Base-by-base conservation (phyloP, 2,797 vertebrate species). In the Pseudomugil gertrudae region DNA sequence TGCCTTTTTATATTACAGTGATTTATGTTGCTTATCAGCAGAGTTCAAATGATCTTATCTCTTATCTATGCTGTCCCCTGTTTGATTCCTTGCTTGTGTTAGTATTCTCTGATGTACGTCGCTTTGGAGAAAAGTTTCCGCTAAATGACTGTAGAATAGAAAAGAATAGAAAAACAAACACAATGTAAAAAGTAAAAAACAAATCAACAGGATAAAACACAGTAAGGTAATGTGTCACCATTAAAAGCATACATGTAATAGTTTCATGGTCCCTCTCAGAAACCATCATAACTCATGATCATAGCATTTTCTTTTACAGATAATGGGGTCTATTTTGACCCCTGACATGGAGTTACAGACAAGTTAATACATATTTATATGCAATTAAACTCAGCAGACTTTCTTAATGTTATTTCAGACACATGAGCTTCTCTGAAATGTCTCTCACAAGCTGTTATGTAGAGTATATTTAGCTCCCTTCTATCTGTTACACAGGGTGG, bases 401-500 rank as follows among this genome's bases (percentile, higher is more conserved):
- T 58, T 65, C 54, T 68, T 66, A 50, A 69, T 30, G 72, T 47
- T 77, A 71, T 74, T 85, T 72, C 67, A 75, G 72, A 78, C 71
- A 81, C 84, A 74, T 69, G 78, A 26, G 66, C 23, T 60, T 72
- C 71, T 84, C 78, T 80, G 76, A 88, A 72, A 72, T 80, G 88
- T 85, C 81, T 90, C 79, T 89, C 86, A 90, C 79, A 77, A 79
- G 62, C 32, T 57, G 59, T 79, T 70, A n/a, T n/a, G 21, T 26
- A 21, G 32, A 17, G 14, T 93, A 89, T 90, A 90, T 89, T 88
- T 91, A 91, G 67, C 70, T 50, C 29, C 0, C 26, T 32, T 67
- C 78, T 93, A 92, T 91, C 90, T 59, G 77, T 91, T 92, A 80
- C 87, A 88, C 76, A 65, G 63, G 29, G 66, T 35, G 74, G 69